Base-by-base conservation (phyloP, 2,888 invertebrate genomes). In the Marasmarcha lunaedactyla region DNA sequence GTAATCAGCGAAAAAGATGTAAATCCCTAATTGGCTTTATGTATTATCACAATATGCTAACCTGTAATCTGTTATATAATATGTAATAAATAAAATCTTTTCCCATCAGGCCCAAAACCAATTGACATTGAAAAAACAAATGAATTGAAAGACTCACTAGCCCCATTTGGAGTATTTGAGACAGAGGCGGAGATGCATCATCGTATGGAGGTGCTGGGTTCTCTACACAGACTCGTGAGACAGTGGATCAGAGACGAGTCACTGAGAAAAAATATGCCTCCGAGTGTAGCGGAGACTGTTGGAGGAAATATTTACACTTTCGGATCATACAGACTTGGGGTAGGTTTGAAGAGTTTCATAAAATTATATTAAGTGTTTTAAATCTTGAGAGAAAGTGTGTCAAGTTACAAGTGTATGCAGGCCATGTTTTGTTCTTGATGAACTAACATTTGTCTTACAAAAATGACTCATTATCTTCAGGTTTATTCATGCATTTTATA, bases 251-350 rank as follows among this genome's bases (percentile, higher is more conserved):
- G 89, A 49, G 93, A 95, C 52, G 90, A 96, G 36, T 95, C 97
- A 35, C 74, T 93, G 40, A 86, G 90, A 49, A 91, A 94, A 73
- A 97, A 97, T 71, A 94, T 98, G 90, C 97, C 98, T 4, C 90
- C 91, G 41, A 92, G 89, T 51, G 90, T 95, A 1, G 94, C 95
- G 1, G 95, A 95, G 40, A 90, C 90, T 50, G 93, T 98, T 42
- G 98, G 98, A 14, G 99, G 99, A 2, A 98, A 98, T 81, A 96
- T 99, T 45, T 99, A 96, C 65, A 99, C 98, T n/a, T 99, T 99
- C 74, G 99, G 99, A 35, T 98, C 98, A 41, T 99, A 98, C 68
- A 86, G 95, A 50, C 87, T 94, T 52, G 94, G 99, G 54, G 98
- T 88, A 52, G 79, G 85, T 76, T 10, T 14, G 37, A 30, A 20